Evolutionary conservation across 1,140 invertebrate species (phyloP), one percentile per base, ranked within the genome.

Genomic region (Achroia grisella): DNA sequence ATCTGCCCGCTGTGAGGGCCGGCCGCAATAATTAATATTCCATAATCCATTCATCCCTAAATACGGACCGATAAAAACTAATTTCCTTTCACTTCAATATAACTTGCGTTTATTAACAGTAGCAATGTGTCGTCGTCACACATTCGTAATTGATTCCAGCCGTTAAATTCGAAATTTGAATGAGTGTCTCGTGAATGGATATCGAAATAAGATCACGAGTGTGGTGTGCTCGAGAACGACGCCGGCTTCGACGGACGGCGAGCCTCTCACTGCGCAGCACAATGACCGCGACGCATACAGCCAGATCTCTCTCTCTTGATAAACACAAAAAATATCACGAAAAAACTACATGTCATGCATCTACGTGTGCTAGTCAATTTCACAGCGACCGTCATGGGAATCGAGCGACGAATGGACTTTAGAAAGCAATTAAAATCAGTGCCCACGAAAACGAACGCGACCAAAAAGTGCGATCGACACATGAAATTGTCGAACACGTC

Each of bases 301-400:
- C 65, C 63, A 76, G 80, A 82, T 84, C 74, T 77, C 71, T 63
- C 71, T 68, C 60, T 62, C 61, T 43, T 43, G 78, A 82, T 77
- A 80, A 79, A 80, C 64, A 72, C 52, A 73, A 77, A 82, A 79
- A 79, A 73, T 53, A 44, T 52, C 51, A 70, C 64, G 58, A 71
- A 77, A 81, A 79, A 81, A 71, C 70, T 77, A 82, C 81, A 76
- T 77, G 80, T 84, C 79, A 83, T 79, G 79, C 75, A 84, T 76
- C 76, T 76, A 78, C 72, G 74, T 84, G 77, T 81, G 77, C 68
- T 73, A 66, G 72, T 74, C 76, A 65, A 81, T 81, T 79, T 82
- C 76, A 78, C 71, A 67, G 67, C 62, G 65, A 64, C 69, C 59
- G 74, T 73, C 78, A 77, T 85, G 80, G 78, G 78, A 85, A 81